A percentile compares a stretch with the other conserved stretches of the same genome.
Conservation (phyloP, 2,797 vertebrate species). For the Tamandua tetradactyla region DNA sequence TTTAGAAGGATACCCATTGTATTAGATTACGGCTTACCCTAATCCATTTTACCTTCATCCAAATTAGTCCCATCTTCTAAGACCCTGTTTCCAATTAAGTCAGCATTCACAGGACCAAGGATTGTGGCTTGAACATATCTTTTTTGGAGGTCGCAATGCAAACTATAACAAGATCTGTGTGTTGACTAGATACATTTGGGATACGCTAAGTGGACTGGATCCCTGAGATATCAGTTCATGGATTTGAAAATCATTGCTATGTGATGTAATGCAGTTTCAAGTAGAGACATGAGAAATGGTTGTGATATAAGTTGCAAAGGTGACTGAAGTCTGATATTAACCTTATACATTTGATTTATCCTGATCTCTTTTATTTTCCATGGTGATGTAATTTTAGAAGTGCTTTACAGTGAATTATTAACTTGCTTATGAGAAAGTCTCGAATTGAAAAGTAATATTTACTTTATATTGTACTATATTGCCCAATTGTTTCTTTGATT, state of each 20-base stretch:
- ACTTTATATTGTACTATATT: conserved; percentile 67
- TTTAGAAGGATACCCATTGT: too few species aligned
- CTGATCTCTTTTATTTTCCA: conserved; percentile 60
- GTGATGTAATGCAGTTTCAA: neutral
- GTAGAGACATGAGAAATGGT: neutral
- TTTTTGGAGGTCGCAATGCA: too few species aligned
- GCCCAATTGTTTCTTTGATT: conserved; percentile 80
- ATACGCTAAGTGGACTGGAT: neutral
- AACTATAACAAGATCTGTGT: neutral
- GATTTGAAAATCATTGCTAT: neutral
- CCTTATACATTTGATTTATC: conserved; percentile 7
- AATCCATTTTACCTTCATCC: too few species aligned
- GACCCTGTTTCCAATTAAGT: too few species aligned
- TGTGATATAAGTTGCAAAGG: neutral
- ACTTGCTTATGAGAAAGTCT: conserved; percentile 51
- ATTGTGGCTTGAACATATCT: too few species aligned
- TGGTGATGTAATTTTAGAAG: conserved; percentile 30
- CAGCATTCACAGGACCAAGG: too few species aligned
- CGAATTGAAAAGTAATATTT: conserved; percentile 69
- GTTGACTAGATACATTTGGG: neutral
- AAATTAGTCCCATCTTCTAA: too few species aligned
- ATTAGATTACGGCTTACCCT: too few species aligned
- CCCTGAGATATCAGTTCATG: neutral
- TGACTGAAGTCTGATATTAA: neutral
- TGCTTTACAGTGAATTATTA: conserved; percentile 43